phyloP scores from a whole-genome alignment of 2,113 vertebrate genomes.

The Arvicanthis niloticus region DNA sequence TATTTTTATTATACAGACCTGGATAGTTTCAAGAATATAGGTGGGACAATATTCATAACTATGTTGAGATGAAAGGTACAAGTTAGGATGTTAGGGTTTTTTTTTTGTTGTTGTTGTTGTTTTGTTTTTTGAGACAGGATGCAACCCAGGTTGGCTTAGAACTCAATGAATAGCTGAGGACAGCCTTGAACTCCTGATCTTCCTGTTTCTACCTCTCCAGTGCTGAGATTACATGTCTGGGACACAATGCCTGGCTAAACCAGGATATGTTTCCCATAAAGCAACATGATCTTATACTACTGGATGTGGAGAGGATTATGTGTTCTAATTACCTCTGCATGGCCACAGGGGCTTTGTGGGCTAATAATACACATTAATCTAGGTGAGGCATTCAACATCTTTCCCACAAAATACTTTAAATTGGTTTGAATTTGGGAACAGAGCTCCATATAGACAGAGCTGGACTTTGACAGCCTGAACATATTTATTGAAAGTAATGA shows the following conservation, averaged over 20 bases:
- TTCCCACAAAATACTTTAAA: constrained; percentile 72
- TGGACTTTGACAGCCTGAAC: constrained; percentile 83
- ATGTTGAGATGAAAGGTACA: constrained; percentile 12
- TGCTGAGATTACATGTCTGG: background rate
- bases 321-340: background rate
- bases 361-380: background rate
- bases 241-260: background rate
- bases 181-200: background rate
- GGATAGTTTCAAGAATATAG: constrained; percentile 45
- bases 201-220: background rate
- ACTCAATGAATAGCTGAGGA: background rate
- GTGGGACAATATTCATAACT: constrained; percentile 1
- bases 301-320: background rate
- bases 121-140: background rate
- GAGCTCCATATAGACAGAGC: constrained; percentile 81
- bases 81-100: background rate
- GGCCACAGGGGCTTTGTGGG: constrained; percentile 46
- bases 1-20: constrained; percentile 28
- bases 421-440: constrained; percentile 83
- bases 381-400: background rate
- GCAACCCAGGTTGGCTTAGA: background rate
- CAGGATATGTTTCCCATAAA: constrained; percentile 7
- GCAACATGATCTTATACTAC: background rate
- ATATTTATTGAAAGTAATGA: constrained; percentile 86
- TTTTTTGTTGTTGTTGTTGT: background rate